These are phyloP conservation scores for Riptortus pedestris DNA, from an alignment of 1,140 invertebrate genomes.

Conservation along the genomic window DNA sequence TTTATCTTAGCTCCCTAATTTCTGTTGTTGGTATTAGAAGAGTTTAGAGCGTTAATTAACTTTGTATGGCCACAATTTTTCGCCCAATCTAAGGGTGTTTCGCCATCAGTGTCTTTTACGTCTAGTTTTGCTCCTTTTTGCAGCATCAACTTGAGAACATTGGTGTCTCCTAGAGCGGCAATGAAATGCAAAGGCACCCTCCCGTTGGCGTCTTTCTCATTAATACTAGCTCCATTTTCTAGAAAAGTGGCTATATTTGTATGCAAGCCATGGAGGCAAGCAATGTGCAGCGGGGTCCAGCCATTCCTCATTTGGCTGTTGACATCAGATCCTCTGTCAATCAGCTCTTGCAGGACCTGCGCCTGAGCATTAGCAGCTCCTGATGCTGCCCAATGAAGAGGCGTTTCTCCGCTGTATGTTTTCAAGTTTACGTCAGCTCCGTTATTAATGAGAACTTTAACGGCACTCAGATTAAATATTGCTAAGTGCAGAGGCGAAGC, in stretches of 20 bases:
- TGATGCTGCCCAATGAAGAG: not conserved
- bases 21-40: no score
- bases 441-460: not conserved
- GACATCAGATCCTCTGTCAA: not conserved
- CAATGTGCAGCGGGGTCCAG: not conserved
- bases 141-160: not conserved
- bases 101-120: not conserved
- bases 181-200: not conserved
- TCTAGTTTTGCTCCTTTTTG: not conserved
- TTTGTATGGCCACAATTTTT: not conserved
- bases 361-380: not conserved
- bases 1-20: no score
- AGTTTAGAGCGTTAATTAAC: no score
- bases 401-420: not conserved
- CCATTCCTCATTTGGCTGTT: not conserved
- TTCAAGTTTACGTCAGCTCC: not conserved
- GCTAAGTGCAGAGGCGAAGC: not conserved
- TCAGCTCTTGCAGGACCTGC: not conserved
- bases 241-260: not conserved
- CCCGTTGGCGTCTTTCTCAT: not conserved
- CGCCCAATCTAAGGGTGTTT: not conserved
- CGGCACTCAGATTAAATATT: not conserved
- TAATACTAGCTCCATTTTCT: not conserved
- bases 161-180: not conserved
- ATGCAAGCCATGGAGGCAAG: not conserved